Evolutionary conservation across 2,797 vertebrate species (phyloP), one percentile per base, ranked within the genome.

Genomic region (Sphenopsis melanotis): DNA sequence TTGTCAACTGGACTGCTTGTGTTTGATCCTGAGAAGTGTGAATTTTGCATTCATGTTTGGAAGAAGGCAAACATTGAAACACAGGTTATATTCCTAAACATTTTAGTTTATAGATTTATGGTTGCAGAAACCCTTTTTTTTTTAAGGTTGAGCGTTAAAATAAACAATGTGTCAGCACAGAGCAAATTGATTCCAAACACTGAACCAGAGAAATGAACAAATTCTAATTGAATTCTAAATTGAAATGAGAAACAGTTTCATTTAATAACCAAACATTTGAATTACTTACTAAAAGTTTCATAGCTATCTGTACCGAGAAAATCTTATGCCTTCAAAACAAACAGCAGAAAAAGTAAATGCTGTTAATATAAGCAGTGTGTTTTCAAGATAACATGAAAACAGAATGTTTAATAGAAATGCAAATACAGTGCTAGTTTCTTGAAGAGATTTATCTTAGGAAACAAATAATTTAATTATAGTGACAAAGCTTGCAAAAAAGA

Each of bases 321-420:
- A 79, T 74, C 21, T 69, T 82, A n/a, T 2, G 26, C 30, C 66
- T 93, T 89, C 71, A 83, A 94, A 95, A 74, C 68, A 91, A 95
- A 68, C 85, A 87, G 75, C 36, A 60, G 34, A 78, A 86, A 85
- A 78, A 80, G 65, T 74, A 95, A 85, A 39, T 50, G 64, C 27
- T 77, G 75, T 22, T 78, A 83, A 83, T 94, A 83, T 83, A 87
- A 87, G 34, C 72, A 64, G 47, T 87, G 76, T 83, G 26, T 92
- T 96, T 96, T 94, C 85, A 94, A 96, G 95, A 95, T 82, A 96
- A 93, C 32, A 4, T 71, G 47, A 52, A 92, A 96, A 95, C 84
- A 92, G 75, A 95, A 93, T 93, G 95, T 94, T 94, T 96, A 97
- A 95, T 92, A 65, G 72, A 91, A 96, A 89, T 96, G 49, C 57